These are phyloP conservation scores for Cephalopterus ornatus DNA, from an alignment of 2,113 vertebrate genomes.

Conservation along the genomic window DNA sequence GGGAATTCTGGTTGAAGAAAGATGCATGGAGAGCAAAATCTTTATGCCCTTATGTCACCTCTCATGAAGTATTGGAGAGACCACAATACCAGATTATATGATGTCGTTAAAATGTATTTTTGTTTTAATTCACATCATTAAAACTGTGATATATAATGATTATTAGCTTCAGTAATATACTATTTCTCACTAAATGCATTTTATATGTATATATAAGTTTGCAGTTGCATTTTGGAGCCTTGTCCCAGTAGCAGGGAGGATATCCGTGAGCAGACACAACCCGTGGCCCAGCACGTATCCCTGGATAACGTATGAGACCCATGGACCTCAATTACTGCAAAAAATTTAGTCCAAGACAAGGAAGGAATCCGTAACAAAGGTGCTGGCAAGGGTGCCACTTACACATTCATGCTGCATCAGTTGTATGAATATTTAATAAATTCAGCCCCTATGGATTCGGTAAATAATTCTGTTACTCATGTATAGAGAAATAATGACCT, in stretches of 20 bases:
- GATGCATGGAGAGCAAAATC: not conserved
- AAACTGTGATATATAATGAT: not conserved
- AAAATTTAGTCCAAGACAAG: not conserved
- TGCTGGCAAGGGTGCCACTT: not conserved
- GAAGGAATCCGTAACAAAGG: not conserved
- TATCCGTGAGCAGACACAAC: too few species aligned
- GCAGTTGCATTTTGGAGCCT: not conserved
- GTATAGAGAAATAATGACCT: not conserved
- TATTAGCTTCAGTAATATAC: not conserved
- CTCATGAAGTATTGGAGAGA: not conserved
- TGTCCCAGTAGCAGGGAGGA: not conserved
- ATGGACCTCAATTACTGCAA: not conserved
- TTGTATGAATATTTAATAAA: not conserved
- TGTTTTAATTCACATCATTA: not conserved
- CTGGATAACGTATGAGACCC: not conserved
- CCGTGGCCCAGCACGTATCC: too few species aligned
- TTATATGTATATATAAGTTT: not conserved
- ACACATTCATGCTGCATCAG: not conserved
- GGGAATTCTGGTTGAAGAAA: not conserved
- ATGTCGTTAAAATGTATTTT: not conserved
- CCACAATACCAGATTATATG: not conserved
- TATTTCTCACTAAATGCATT: not conserved
- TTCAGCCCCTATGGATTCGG: not conserved
- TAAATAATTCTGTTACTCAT: not conserved
- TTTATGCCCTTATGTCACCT: not conserved